Evolutionary conservation across 2,888 invertebrate species (phyloP).

Genomic region (Caenorhabditis drosophilae): DNA sequence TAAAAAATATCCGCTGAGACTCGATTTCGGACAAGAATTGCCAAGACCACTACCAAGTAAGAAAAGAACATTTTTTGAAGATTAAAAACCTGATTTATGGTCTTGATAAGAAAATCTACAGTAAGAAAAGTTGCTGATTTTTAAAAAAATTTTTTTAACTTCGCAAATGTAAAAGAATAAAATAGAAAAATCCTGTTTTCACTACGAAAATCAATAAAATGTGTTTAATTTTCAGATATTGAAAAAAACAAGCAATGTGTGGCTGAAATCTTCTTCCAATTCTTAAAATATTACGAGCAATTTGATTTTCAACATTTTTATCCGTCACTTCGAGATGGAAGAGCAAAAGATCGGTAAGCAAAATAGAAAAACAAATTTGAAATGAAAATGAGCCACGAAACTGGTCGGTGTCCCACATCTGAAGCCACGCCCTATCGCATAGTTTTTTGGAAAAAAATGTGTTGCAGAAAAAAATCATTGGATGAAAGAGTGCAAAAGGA

Average conservation of each 20-base stretch:
- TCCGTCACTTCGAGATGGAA: slow-evolving; percentile 47
- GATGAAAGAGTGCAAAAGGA: background rate
- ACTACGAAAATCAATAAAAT: background rate
- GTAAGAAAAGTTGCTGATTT: background rate
- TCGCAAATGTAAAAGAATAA: background rate
- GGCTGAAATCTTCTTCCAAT: slow-evolving; percentile 57
- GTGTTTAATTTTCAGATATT: slow-evolving; percentile 25
- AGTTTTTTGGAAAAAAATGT: background rate
- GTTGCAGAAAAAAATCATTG: background rate
- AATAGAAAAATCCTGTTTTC: background rate
- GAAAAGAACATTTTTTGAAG: too few species aligned
- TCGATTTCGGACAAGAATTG: slow-evolving; percentile 37
- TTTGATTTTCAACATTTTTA: slow-evolving; percentile 55
- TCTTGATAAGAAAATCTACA: background rate
- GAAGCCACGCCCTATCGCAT: too few species aligned
- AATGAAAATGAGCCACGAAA: background rate
- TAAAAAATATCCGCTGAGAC: slow-evolving; percentile 11
- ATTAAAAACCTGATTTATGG: background rate
- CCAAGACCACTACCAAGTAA: slow-evolving; percentile 21
- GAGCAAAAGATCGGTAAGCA: slow-evolving; percentile 16
- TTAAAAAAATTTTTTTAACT: background rate
- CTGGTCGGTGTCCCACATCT: background rate
- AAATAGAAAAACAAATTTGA: background rate
- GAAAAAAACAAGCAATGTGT: slow-evolving; percentile 37
- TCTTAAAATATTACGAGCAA: slow-evolving; percentile 62